Conservation (phyloP, 2,888 invertebrate species). For the Agrilus cyanescens region DNA sequence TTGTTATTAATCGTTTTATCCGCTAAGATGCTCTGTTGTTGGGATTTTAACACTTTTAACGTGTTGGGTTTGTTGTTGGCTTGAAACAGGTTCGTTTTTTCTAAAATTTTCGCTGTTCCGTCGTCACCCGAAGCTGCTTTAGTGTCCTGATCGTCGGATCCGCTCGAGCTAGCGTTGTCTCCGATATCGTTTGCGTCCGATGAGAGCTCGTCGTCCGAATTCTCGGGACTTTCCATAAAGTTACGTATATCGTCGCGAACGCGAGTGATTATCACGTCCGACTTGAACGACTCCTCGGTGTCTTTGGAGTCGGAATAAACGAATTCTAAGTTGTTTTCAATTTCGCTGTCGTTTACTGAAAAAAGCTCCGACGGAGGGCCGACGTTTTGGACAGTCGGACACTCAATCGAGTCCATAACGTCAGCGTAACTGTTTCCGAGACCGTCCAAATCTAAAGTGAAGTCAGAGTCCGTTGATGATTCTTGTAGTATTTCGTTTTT, state of each 20-base stretch:
- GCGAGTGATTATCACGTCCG: not conserved
- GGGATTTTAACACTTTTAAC: conserved; percentile 6
- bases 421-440: too few species aligned
- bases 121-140: conserved; percentile 22
- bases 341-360: not conserved
- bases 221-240: conserved; percentile 4
- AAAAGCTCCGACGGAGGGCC: not conserved
- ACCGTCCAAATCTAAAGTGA: too few species aligned
- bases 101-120: conserved; percentile 1
- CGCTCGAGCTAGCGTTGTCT: conserved; percentile 6
- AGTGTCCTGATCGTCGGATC: conserved; percentile 24
- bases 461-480: too few species aligned
- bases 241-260: not conserved
- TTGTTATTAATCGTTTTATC: conserved; percentile 4
- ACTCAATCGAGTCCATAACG: too few species aligned
- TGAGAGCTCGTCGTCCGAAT: conserved; percentile 3
- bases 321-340: too few species aligned
- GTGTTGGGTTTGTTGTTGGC: not conserved
- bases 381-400: too few species aligned
- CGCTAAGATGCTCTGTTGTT: not conserved
- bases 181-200: not conserved
- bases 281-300: not conserved
- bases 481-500: too few species aligned
- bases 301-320: too few species aligned
- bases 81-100: conserved; percentile 5